Evolutionary conservation across 2,113 vertebrate species (phyloP), one percentile per base, ranked within the genome.

Genomic region (Callopanchax toddi): DNA sequence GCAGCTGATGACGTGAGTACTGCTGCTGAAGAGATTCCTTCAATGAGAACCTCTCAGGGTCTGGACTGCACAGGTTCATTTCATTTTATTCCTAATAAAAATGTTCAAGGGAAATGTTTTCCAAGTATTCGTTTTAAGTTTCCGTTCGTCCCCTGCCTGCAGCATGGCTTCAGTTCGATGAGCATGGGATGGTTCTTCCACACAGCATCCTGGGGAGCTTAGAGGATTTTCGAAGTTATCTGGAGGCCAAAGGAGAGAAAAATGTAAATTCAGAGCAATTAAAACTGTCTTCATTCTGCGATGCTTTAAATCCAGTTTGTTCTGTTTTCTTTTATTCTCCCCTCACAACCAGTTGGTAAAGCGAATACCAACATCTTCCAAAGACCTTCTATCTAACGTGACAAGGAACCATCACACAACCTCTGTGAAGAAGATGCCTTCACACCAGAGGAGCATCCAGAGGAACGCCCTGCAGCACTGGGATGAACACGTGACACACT

Each of bases 131-230:
- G 34, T 42, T 5, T 36, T 0, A 0, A 12, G 0, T 55, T 45
- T 21, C 39, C 51, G 45, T 61, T 11, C 26, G 36, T 68, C 8
- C 18, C 49, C 5, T 55, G 1, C 13, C 32, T 71, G 48, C 64
- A 0, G 72, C 82, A 22, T 88, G 88, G 6, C 74, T 76, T 29
- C 68, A 81, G 11, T 90, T 89, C 46, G 89, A 91, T 54, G 72
- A 71, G 29, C 23, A 70, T 23, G 87, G 91, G 18, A 88, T 92
- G 86, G 79, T 98, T 77, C 92, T 95, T 68, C 91, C 95, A 3
- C 96, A 98, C 77, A 94, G 93, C 72, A 93, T 99, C 72, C 86
- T 98, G 89, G 96, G 96, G 69, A 94, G 72, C 67, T 89, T 96
- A 44, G 90, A 94, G 61, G 94, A 96, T 60, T 94, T 96, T 25